Base-by-base conservation (phyloP, 2,888 invertebrate genomes). In the Pollenia labialis region DNA sequence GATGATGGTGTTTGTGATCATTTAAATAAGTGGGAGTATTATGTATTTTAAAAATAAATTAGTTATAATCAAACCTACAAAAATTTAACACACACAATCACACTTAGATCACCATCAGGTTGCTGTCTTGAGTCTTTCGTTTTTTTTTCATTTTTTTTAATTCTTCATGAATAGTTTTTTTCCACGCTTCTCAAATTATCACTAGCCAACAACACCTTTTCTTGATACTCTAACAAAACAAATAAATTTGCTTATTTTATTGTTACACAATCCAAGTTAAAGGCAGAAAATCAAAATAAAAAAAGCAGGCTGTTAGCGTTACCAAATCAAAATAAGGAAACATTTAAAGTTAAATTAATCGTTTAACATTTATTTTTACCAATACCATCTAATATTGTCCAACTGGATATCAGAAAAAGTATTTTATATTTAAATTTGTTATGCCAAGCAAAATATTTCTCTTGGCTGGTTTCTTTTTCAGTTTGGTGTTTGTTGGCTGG, bases 271-370 rank as follows among this genome's bases (percentile, higher is more conserved):
- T n/a, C 2, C 50, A 56, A 48, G 18, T 79, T 46, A 23, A 68
- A 82, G 46, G 60, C 16, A 64, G 8, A 54, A 68, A 48, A 48
- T 42, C 11, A 62, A 48, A 72, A 74, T 18, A 16, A 40, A 52
- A 71, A 62, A 23, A 64, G 72, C 72, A 54, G 74, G 42, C 23
- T 74, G 58, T 81, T 74, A 66, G 66, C 74, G 75, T 68, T 12
- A 69, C 68, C 52, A 80, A 87, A 87, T 87, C 86, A 71, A 68
- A 86, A 58, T 12, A 18, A 16, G 8, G 46, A 23, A 32, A 18
- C 44, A 42, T 90, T 91, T 91, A 90, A 90, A 89, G 88, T 88
- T 89, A 90, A 91, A 91, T 91, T 91, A 92, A 92, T 91, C 88
- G 92, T 79, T 68, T 52, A 87, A 88, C 90, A 91, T 90, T 90